phyloP scores from a whole-genome alignment of 2,113 vertebrate genomes.

The Ailuropoda melanoleuca region DNA sequence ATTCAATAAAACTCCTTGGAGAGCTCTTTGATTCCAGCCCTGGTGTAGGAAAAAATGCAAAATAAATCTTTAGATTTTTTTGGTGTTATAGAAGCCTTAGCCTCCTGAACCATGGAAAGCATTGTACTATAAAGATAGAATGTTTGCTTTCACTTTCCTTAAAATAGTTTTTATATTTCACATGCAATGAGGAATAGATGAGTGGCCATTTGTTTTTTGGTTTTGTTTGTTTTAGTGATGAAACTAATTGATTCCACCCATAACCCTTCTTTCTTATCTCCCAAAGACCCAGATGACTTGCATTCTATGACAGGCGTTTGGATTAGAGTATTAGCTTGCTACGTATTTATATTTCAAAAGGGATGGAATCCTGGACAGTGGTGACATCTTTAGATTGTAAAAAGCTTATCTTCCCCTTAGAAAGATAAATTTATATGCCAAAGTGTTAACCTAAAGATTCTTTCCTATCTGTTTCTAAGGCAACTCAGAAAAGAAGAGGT shows the following conservation, averaged over 20 bases:
- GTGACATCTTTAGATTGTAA: background rate
- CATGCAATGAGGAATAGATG: background rate
- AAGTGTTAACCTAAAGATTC: background rate
- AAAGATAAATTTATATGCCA: background rate
- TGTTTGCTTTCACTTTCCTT: background rate
- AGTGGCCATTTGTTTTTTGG: background rate
- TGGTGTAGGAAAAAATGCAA: background rate
- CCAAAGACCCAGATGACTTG: background rate
- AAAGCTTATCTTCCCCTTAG: background rate
- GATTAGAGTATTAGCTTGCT: background rate
- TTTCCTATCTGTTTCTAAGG: background rate
- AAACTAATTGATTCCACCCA: background rate
- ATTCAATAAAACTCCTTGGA: background rate
- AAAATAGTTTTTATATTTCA: background rate
- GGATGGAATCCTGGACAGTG: background rate
- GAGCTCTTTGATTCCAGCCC: background rate
- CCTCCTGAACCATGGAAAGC: background rate
- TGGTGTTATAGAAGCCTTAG: background rate
- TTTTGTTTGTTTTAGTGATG: background rate
- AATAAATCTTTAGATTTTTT: background rate
- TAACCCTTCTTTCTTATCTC: background rate
- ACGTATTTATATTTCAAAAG: background rate
- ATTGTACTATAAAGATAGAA: background rate
- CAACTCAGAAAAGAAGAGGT: background rate
- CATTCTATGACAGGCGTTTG: background rate